phyloP scores from a whole-genome alignment of 23 tunicate species.

The Clavelina lepadiformis region DNA sequence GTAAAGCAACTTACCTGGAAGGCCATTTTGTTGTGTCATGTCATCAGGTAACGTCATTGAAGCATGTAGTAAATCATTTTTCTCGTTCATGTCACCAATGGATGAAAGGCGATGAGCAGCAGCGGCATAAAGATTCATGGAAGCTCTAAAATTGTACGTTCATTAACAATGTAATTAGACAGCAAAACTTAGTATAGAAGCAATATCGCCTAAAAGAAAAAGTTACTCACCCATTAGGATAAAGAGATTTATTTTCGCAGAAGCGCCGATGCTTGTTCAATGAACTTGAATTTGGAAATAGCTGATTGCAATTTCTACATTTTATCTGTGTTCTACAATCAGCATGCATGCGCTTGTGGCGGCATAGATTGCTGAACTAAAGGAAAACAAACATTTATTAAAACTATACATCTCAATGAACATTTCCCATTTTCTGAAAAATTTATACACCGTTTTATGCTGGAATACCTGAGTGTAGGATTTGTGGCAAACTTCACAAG shows the following conservation, averaged over 20 bases:
- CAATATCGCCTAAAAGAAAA: too few relatives aligned
- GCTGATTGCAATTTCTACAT: conserved; percentile 65
- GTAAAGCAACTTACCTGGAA: too few relatives aligned
- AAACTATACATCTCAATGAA: neutral
- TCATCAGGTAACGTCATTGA: neutral
- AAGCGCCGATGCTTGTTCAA: conserved; percentile 83
- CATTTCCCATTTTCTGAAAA: neutral
- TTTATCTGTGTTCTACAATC: conserved; percentile 78
- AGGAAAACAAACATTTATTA: neutral
- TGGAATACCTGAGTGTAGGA: conserved; percentile 79
- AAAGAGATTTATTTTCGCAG: conserved; percentile 71
- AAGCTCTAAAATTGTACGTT: neutral
- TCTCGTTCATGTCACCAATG: neutral
- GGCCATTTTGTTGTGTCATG: neutral
- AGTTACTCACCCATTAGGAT: conserved; percentile 28
- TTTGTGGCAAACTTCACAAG: conserved; percentile 89
- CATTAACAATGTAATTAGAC: too few relatives aligned
- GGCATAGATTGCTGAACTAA: conserved; percentile 81
- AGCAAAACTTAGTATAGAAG: too few relatives aligned
- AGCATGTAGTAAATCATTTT: neutral
- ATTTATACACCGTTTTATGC: neutral
- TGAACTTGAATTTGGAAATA: conserved; percentile 82
- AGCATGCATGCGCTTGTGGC: conserved; percentile 90
- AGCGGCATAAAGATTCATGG: neutral
- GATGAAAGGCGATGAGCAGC: neutral